A percentile compares a stretch with the other conserved stretches of the same genome.
Evolutionary conservation across 2,113 vertebrate species (phyloP).

Genomic region (Oreocharis arfaki): DNA sequence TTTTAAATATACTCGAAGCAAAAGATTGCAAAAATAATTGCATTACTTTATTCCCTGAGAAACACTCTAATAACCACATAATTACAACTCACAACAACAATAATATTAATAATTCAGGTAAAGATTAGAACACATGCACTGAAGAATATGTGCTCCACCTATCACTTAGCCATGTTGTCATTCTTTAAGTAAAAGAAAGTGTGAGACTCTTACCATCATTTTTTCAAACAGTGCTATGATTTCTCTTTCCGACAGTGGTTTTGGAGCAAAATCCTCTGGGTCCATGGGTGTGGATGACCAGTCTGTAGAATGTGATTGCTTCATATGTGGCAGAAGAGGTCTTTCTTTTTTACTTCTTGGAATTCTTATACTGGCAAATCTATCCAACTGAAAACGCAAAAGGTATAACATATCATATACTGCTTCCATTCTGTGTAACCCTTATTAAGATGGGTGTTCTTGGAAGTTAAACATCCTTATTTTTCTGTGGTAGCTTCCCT

Average conservation of each 20-base stretch:
- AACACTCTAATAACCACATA: neutral
- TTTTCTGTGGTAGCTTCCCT: neutral
- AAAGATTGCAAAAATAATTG: neutral
- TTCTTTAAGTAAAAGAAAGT: neutral
- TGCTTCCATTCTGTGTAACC: neutral
- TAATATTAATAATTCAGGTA: neutral
- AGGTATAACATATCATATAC: neutral
- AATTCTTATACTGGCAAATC: conserved; percentile 61
- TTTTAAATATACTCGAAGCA: neutral
- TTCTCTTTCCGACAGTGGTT: conserved; percentile 35
- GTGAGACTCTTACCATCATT: conserved; percentile 49
- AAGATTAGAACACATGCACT: neutral
- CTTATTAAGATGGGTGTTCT: neutral
- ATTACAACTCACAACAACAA: neutral
- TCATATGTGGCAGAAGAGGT: conserved; percentile 11
- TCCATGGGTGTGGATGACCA: conserved; percentile 6
- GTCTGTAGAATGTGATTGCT: conserved; percentile 37
- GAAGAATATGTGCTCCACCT: neutral
- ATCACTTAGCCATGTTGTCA: neutral
- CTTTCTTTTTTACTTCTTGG: conserved; percentile 57
- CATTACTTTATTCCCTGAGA: neutral
- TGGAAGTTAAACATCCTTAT: neutral
- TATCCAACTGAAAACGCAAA: conserved; percentile 53
- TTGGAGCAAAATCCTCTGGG: neutral
- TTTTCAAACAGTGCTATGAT: conserved; percentile 50